Percentiles rank a stretch among this genome's conserved stretches.
Evolutionary conservation across 1,140 invertebrate genomes (phyloP).

Genomic region (Musca vetustissima): DNA sequence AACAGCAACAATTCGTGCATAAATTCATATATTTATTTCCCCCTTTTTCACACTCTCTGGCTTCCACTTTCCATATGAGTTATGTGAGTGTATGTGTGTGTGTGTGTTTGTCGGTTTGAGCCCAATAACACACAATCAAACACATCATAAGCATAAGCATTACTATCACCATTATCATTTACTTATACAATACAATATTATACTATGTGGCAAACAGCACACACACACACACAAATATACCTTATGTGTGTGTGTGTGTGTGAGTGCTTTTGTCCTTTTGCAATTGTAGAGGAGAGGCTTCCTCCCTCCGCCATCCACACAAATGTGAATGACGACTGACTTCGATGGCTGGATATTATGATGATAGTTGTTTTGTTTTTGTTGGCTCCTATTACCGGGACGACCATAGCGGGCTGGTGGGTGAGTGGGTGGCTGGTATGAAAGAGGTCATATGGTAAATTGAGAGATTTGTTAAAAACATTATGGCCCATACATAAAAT

Average conservation of each 20-base stretch:
- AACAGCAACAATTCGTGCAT: neutral
- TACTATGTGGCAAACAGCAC: neutral
- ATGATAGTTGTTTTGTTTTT: no score
- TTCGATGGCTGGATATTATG: no score
- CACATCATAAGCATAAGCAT: constrained; percentile 23
- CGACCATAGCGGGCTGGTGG: no score
- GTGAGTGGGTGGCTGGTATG: no score
- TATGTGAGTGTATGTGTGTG: neutral
- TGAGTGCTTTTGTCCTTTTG: no score
- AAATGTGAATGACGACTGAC: no score
- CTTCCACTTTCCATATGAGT: no score
- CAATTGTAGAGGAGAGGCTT: no score
- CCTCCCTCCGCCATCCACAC: no score
- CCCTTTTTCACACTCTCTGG: no score
- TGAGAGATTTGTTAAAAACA: neutral
- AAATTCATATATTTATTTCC: neutral
- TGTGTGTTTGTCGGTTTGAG: constrained; percentile 11
- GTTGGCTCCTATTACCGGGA: no score
- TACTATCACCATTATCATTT: constrained; percentile 20
- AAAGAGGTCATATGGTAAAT: constrained; percentile 1
- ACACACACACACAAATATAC: neutral
- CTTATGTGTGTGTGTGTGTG: no score
- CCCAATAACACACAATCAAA: constrained; percentile 12
- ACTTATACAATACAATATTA: neutral
- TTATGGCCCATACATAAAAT: constrained; percentile 10